Evolutionary conservation across 2,888 invertebrate species (phyloP).

Genomic region (Odontocolon sp.): DNA sequence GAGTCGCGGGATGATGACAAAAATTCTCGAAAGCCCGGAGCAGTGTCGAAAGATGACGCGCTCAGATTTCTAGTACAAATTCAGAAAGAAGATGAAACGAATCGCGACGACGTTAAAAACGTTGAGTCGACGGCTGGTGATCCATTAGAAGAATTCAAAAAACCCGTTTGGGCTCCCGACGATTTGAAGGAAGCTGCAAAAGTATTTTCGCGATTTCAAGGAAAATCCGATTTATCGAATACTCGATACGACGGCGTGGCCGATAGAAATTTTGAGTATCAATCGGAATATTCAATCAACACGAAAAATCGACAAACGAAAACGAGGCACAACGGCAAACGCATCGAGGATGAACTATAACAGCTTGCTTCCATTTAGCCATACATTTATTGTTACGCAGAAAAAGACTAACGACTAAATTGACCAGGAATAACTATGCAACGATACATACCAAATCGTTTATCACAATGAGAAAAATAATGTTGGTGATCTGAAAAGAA

Average conservation of each 20-base stretch:
- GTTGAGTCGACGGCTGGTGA: constrained; percentile 37
- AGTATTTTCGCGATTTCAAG: constrained; percentile 47
- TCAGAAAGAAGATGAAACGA: constrained; percentile 26
- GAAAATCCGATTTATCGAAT: constrained; percentile 51
- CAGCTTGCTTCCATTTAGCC: constrained; percentile 38
- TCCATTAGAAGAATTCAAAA: constrained; percentile 61
- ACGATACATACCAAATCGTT: constrained; percentile 23
- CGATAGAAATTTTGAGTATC: constrained; percentile 37
- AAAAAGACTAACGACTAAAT: constrained; percentile 13
- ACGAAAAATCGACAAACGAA: constrained; percentile 50
- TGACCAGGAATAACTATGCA: constrained; percentile 25
- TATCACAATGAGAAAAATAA: no score
- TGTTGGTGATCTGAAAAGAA: no score
- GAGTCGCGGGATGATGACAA: no score
- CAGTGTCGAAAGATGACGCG: not conserved
- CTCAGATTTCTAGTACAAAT: constrained; percentile 29
- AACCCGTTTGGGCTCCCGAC: constrained; percentile 55
- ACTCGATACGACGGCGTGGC: constrained; percentile 13
- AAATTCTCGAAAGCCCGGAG: not conserved
- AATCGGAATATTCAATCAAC: constrained; percentile 52
- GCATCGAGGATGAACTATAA: constrained; percentile 74
- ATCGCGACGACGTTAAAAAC: not conserved
- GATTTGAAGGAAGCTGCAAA: constrained; percentile 45
- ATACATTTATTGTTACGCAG: not conserved
- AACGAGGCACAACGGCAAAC: constrained; percentile 63